phyloP scores from a whole-genome alignment of 2,888 invertebrate genomes.

The Tachina fera region DNA sequence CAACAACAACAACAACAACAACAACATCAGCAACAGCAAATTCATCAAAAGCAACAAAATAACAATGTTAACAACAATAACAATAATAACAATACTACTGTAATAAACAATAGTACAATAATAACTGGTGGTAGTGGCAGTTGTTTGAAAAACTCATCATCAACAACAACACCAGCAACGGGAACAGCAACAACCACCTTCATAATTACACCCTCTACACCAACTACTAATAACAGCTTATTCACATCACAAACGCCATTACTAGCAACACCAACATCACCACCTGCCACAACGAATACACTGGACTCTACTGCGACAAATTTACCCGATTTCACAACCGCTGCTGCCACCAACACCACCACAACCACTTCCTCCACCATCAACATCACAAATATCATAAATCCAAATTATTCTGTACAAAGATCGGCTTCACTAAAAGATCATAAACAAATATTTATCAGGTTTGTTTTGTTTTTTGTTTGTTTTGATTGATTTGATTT shows the following conservation, averaged over 20 bases:
- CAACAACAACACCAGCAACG: slow-evolving; percentile 28
- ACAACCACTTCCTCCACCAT: slow-evolving; percentile 72
- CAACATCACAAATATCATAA: slow-evolving; percentile 81
- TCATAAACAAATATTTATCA: slow-evolving; percentile 82
- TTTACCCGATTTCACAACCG: slow-evolving; percentile 76
- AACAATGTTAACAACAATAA: slow-evolving; percentile 76
- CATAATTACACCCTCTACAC: slow-evolving; percentile 34
- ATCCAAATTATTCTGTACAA: slow-evolving; percentile 84
- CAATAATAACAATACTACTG: slow-evolving; percentile 74
- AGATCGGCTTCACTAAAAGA: slow-evolving; percentile 86
- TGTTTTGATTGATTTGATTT: slow-evolving; percentile 47
- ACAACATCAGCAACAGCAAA: too few relatives aligned
- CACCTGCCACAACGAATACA: slow-evolving; percentile 73
- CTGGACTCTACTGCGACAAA: slow-evolving; percentile 55
- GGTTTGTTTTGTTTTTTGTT: slow-evolving; percentile 80
- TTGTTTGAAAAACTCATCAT: slow-evolving; percentile 50
- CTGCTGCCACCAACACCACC: slow-evolving; percentile 75
- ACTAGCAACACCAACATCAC: slow-evolving; percentile 69
- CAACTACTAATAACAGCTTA: slow-evolving; percentile 54
- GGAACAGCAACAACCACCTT: slow-evolving; percentile 24
- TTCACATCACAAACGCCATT: slow-evolving; percentile 71
- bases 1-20: slow-evolving; percentile 72
- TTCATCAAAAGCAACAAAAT: slow-evolving; percentile 71
- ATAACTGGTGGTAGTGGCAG: slow-evolving; percentile 73
- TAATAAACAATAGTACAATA: slow-evolving; percentile 74